Base-by-base conservation (phyloP, 2,888 invertebrate species). In the Eupithecia subfuscata region DNA sequence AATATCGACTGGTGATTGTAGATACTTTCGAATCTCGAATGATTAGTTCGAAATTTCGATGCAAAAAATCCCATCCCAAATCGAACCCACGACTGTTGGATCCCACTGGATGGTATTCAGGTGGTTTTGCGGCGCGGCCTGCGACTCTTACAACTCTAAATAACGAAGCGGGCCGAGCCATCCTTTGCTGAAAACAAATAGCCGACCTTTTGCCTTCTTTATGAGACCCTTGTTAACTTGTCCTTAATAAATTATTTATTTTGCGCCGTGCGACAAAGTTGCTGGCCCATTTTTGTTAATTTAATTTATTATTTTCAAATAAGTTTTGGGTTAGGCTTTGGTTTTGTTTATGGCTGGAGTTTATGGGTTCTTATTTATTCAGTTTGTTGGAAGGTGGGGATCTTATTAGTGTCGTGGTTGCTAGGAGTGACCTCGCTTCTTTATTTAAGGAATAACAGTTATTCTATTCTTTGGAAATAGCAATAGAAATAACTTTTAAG, bases 191-290 rank as follows among this genome's bases (percentile, higher is more conserved):
- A 88, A 91, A 94, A 94, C 94, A 94, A 95, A 94, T 93, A 92
- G 93, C 92, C 91, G 90, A 92, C 94, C 94, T 94, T 92, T 93
- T 93, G 93, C 93, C 94, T 93, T 94, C 93, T 94, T 94, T 94
- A 94, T 91, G 92, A 93, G 94, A 92, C 93, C 94, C 93, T 94
- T 94, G 94, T 94, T 95, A 94, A 93, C 93, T 93, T 93, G 92
- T 92, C 92, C 92, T 93, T 93, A 93, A 93, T 94, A 94, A 94
- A 93, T 94, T 91, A 94, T 94, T 94, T 94, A 94, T 94, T 92
- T 91, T 88, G 88, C 87, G 82, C 88, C 84, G 83, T 80, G 85
- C 85, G 87, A 87, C 87, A 84, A 86, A 86, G 86, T 84, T 84
- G 82, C 86, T 83, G 86, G 84, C 85, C 87, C 86, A 86, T 89